Evolutionary conservation across 2,797 vertebrate species (phyloP).

Genomic region (Mus spretus): DNA sequence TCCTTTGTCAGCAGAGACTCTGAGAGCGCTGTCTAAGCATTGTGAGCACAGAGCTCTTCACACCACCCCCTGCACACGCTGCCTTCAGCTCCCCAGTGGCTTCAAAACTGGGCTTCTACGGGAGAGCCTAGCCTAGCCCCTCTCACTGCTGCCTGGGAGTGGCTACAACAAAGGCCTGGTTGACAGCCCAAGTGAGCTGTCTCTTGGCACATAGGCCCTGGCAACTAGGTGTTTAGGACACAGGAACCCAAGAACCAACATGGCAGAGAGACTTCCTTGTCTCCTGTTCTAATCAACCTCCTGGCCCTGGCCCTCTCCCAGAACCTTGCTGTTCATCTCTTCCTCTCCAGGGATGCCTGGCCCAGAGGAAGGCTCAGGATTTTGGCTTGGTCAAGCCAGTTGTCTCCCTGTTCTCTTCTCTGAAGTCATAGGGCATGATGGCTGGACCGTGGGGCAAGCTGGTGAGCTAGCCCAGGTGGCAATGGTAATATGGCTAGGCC

Average conservation of each 20-base stretch:
- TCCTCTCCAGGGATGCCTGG: not conserved
- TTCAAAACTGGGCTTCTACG: not conserved
- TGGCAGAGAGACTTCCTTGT: not conserved
- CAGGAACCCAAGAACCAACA: not conserved
- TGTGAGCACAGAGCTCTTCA: not conserved
- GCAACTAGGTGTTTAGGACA: not conserved
- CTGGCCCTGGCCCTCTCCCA: not conserved
- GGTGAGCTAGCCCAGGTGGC: not conserved
- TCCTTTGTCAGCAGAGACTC: not conserved
- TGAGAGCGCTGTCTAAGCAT: not conserved
- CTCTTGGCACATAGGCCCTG: not conserved
- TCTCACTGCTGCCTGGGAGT: not conserved
- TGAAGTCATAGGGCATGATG: not conserved
- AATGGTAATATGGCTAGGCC: fast-evolving
- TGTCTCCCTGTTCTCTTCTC: not conserved
- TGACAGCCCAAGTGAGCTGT: not conserved
- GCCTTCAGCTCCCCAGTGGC: not conserved
- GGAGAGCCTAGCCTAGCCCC: not conserved
- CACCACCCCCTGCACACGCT: not conserved
- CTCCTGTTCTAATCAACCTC: not conserved
- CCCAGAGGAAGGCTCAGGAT: fast-evolving
- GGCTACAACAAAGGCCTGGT: not conserved
- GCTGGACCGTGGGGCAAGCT: not conserved
- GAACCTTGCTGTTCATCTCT: not conserved
- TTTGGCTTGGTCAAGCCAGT: not conserved